phyloP scores from a whole-genome alignment of 2,888 invertebrate genomes.

The Drosophila pseudotakahashii region DNA sequence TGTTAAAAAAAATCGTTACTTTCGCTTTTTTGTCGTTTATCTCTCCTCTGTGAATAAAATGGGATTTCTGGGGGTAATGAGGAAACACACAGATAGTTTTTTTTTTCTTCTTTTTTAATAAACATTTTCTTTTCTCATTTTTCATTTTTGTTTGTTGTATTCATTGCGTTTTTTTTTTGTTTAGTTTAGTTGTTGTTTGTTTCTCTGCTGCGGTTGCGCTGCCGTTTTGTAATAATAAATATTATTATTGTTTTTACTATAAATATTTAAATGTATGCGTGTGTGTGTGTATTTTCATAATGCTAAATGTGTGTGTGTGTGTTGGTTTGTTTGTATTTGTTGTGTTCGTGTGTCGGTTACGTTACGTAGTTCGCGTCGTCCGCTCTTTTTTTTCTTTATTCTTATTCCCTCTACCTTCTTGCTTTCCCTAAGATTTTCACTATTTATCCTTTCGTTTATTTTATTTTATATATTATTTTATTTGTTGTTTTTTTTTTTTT shows the following conservation, averaged over 20 bases:
- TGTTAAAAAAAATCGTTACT: constrained; percentile 2
- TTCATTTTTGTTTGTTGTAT: constrained; percentile 44
- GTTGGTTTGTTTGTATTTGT: constrained; percentile 11
- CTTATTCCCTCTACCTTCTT: constrained; percentile 5
- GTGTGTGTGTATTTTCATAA: constrained; percentile 39
- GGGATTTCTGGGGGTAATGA: constrained; percentile 20
- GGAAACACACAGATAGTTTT: constrained; percentile 33
- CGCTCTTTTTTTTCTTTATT: constrained; percentile 18
- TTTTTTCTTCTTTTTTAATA: constrained; percentile 53
- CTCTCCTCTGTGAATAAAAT: constrained; percentile 31
- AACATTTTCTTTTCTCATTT: constrained; percentile 46
- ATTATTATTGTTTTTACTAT: constrained; percentile 64
- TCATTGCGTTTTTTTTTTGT: constrained; percentile 46
- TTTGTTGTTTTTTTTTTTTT: constrained; percentile 9
- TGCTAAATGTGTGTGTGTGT: constrained; percentile 38
- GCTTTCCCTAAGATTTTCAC: constrained; percentile 58
- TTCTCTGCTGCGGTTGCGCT: constrained; percentile 43
- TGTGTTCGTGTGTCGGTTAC: constrained; percentile 18
- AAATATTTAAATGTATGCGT: constrained; percentile 61
- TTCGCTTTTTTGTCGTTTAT: constrained; percentile 6
- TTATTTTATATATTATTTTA: constrained; percentile 63
- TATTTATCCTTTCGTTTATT: constrained; percentile 50
- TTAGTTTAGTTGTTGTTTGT: constrained; percentile 51
- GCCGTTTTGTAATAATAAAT: constrained; percentile 66
- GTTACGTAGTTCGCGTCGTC: constrained; percentile 24